These are phyloP conservation scores for Drosophila guanche DNA, from an alignment of 1,140 invertebrate genomes.

Conservation along the genomic window DNA sequence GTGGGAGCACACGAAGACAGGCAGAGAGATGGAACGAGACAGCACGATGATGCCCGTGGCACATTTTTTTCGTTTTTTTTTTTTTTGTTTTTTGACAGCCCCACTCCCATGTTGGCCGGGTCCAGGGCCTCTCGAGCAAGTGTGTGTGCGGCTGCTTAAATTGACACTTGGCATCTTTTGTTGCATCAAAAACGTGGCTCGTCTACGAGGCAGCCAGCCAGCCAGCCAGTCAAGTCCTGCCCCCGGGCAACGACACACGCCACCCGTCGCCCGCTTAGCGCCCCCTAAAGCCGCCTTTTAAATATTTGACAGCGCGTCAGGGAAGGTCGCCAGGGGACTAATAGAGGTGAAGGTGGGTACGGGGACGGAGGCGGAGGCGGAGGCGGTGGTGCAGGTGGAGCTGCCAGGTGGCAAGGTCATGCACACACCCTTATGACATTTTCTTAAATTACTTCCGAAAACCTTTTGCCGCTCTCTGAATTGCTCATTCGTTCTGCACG, in stretches of 20 bases:
- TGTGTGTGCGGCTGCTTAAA: slow-evolving; percentile 78
- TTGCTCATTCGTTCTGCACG: slow-evolving; percentile 14
- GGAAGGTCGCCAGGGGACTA: slow-evolving; percentile 6
- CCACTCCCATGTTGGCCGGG: neutral
- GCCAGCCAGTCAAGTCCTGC: slow-evolving; percentile 5
- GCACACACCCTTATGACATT: slow-evolving; percentile 48
- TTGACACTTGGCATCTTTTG: slow-evolving; percentile 82
- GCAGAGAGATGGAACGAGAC: slow-evolving; percentile 9
- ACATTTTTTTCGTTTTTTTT: slow-evolving; percentile 23
- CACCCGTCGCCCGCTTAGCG: no score
- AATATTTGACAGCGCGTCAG: slow-evolving; percentile 43
- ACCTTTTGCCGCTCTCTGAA: slow-evolving; percentile 35
- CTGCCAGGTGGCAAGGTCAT: slow-evolving; percentile 8
- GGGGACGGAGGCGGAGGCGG: neutral
- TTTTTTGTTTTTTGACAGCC: neutral
- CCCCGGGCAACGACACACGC: neutral
- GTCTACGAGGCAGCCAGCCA: slow-evolving; percentile 42
- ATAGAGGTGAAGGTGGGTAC: neutral
- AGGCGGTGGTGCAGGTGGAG: neutral
- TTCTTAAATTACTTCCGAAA: slow-evolving; percentile 61
- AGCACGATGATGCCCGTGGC: slow-evolving; percentile 52
- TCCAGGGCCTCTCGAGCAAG: slow-evolving; percentile 24
- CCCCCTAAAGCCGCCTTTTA: slow-evolving; percentile 35
- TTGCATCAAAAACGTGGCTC: slow-evolving; percentile 76
- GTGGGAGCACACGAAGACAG: slow-evolving; percentile 47